A percentile compares a stretch with the other conserved stretches of the same genome.
These are phyloP conservation scores for Nesogale talazaci DNA, from an alignment of 2,113 vertebrate species.

Conservation along the genomic window DNA sequence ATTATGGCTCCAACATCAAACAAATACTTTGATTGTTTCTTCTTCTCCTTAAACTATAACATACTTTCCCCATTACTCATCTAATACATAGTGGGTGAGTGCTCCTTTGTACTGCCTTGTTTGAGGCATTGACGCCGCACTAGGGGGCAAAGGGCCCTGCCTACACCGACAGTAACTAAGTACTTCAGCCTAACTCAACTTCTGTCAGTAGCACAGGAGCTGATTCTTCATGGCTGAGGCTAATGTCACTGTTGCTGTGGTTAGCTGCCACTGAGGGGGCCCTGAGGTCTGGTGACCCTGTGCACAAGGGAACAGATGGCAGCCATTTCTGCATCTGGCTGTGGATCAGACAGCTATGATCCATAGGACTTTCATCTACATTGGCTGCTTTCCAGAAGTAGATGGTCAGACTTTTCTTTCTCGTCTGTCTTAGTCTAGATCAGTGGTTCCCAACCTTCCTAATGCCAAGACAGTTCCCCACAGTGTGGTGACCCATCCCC, in stretches of 20 bases:
- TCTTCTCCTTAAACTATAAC: background rate
- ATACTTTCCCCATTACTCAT: background rate
- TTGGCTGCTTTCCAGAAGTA: background rate
- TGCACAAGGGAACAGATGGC: background rate
- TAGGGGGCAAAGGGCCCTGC: background rate
- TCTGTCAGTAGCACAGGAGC: background rate
- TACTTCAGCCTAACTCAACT: background rate
- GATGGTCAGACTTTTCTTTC: background rate
- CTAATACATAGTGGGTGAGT: background rate
- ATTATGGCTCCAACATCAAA: slow-evolving; percentile 35
- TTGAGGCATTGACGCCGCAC: background rate
- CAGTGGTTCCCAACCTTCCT: too few relatives aligned
- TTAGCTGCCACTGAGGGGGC: background rate
- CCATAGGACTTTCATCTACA: background rate
- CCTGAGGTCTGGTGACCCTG: too few relatives aligned
- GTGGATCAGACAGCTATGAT: background rate
- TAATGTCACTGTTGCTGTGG: background rate
- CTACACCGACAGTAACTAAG: background rate
- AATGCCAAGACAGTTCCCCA: too few relatives aligned
- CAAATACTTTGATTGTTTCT: slow-evolving; percentile 23
- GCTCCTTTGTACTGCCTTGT: background rate
- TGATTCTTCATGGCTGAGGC: background rate
- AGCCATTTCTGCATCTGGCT: background rate
- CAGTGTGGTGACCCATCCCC: too few relatives aligned
- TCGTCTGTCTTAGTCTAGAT: background rate